phyloP scores from a whole-genome alignment of 64 coral and sea anemone species.

The Stylophora pistillata region DNA sequence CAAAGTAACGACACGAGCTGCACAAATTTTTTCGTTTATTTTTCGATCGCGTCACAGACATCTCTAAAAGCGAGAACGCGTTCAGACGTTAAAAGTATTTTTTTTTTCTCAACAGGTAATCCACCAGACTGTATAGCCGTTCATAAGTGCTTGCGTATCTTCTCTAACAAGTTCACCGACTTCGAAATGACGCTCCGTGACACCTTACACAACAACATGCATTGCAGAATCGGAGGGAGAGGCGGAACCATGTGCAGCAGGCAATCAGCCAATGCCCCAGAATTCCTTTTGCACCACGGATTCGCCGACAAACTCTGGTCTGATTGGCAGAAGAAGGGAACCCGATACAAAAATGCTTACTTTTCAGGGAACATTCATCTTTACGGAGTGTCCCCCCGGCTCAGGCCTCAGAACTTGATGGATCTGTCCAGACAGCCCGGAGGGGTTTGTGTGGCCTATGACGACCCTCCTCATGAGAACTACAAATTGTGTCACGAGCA shows the following conservation, averaged over 20 bases:
- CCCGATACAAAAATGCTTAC: constrained; percentile 57
- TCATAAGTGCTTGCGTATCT: constrained; percentile 66
- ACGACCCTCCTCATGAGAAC: constrained; percentile 63
- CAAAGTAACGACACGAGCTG: too few species aligned
- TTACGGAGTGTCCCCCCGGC: constrained; percentile 2
- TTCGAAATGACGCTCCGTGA: constrained; percentile 83
- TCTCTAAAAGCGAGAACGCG: too few species aligned
- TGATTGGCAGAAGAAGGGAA: constrained; percentile 88
- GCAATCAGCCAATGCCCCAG: constrained; percentile 82
- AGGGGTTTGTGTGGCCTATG: constrained; percentile 65
- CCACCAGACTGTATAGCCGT: constrained; percentile 84
- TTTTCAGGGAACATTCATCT: neutral
- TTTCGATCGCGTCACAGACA: too few species aligned
- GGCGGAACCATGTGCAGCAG: constrained; percentile 78
- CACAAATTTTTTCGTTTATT: too few species aligned
- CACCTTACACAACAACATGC: constrained; percentile 85
- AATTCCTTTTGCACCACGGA: constrained; percentile 84
- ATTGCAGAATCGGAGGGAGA: constrained; percentile 81
- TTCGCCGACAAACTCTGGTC: constrained; percentile 88
- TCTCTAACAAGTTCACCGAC: constrained; percentile 48
- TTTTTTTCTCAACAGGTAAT: constrained; percentile 47
- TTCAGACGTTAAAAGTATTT: neutral
- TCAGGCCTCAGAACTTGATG: constrained; percentile 38
- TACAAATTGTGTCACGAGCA: constrained; percentile 57
- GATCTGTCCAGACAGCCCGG: constrained; percentile 74